phyloP scores from a whole-genome alignment of 1,140 invertebrate species.

The Drosophila hydei region DNA sequence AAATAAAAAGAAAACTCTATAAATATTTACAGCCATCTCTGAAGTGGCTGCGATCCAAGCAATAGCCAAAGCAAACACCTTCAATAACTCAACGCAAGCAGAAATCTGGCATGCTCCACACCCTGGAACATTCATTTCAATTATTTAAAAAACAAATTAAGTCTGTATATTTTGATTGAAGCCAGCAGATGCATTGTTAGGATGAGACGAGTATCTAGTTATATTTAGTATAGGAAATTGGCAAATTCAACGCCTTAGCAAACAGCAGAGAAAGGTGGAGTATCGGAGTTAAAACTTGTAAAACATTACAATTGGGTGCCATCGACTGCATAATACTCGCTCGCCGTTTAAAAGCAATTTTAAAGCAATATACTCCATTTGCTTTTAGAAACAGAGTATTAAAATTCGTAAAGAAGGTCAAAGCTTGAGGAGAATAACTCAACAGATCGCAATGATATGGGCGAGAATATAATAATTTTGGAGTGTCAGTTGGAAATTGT shows the following conservation, averaged over 20 bases:
- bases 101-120: not conserved
- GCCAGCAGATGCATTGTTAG: not conserved
- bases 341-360: too few relatives aligned
- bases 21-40: conserved; percentile 14
- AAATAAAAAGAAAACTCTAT: not conserved
- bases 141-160: not conserved
- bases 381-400: too few relatives aligned
- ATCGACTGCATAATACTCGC: too few relatives aligned
- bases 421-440: too few relatives aligned
- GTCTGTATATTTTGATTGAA: not conserved
- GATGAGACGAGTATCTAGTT: not conserved
- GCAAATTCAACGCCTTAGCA: conserved; percentile 7
- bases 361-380: too few relatives aligned
- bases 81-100: not conserved
- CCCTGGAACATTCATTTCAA: not conserved
- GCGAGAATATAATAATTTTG: too few relatives aligned
- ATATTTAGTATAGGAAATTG: conserved; percentile 15
- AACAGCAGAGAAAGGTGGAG: not conserved
- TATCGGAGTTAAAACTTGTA: too few relatives aligned
- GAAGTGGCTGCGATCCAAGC: not conserved
- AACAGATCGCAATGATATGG: too few relatives aligned
- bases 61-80: not conserved
- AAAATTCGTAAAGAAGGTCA: too few relatives aligned
- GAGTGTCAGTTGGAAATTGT: too few relatives aligned
- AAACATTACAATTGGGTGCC: too few relatives aligned